Base-by-base conservation (phyloP, 2,113 vertebrate species). In the Calyptomena viridis region DNA sequence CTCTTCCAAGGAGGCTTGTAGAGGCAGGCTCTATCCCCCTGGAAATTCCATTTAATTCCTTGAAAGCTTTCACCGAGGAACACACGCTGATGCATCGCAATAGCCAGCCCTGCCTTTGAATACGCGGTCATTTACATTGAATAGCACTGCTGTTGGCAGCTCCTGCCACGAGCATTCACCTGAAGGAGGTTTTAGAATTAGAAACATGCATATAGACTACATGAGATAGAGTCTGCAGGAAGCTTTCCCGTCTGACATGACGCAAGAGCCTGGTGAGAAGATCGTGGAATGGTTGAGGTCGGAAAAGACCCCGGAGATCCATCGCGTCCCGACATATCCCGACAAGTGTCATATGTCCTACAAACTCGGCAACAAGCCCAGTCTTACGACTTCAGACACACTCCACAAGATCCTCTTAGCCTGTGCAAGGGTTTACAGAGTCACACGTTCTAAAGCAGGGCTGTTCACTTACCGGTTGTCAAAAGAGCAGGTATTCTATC, bases 201-300 rank as follows among this genome's bases (percentile, higher is more conserved):
- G 40, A 33, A 44, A 16, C 33, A 5, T 1, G 23, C 40, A 14
- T 0, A 28, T 0, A 33, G 71, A 9, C 12, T 5, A 6, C 52
- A 1, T 0, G 42, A 71, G n/a, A n/a, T n/a, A n/a, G n/a, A n/a
- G n/a, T n/a, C n/a, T n/a, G 28, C 25, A 11, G 11, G 23, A 18
- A 66, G 42, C 42, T 19, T 66, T 66, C 37, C 35, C 23, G 4
- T 9, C 71, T 5, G 49, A 40, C 55, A 52, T 4, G 50, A 55
- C 14, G 2, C 55, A 23, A 25, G 23, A 46, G 55, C 39, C 9
- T 0, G 17, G 28, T 1, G 37, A 10, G 27, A 46, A 27, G 18
- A 33, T 14, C 27, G 16, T 3, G 47, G 63, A 37, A 37, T 7
- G 8, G 9, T 28, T 49, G 24, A 28, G 27, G 19, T 0, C 37